These are phyloP conservation scores for Halcyon leucocephala DNA, from an alignment of 2,797 vertebrate species.

Conservation along the genomic window DNA sequence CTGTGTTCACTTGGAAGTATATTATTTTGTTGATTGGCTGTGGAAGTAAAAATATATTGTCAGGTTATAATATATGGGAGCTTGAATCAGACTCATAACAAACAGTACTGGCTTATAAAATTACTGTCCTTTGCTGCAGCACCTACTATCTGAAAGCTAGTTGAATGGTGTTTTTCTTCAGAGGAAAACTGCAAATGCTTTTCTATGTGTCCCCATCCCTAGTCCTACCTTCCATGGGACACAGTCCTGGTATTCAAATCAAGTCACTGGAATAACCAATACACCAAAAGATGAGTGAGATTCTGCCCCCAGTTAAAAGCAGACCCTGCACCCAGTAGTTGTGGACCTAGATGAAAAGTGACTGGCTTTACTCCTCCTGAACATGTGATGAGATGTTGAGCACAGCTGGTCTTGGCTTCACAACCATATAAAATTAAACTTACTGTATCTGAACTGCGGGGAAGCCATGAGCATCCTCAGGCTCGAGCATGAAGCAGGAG, in stretches of 20 bases:
- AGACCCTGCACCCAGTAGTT: not conserved
- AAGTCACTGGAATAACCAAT: not conserved
- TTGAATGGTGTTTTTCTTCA: not conserved
- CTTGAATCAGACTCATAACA: not conserved
- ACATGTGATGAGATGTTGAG: not conserved
- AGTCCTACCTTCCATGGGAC: not conserved
- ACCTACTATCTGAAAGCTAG: not conserved
- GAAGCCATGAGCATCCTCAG: not conserved
- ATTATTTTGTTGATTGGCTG: not conserved
- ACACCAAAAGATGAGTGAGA: not conserved
- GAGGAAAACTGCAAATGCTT: not conserved
- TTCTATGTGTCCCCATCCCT: fast-evolving
- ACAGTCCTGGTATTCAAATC: not conserved
- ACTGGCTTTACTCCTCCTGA: not conserved
- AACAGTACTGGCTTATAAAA: not conserved
- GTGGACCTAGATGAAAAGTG: not conserved
- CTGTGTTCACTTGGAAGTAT: not conserved
- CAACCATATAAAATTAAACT: not conserved
- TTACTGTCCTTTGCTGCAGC: not conserved
- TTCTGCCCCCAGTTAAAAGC: not conserved
- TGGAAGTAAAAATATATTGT: not conserved
- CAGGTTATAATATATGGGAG: not conserved
- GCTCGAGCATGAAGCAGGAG: not conserved
- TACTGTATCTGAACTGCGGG: not conserved
- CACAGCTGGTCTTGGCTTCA: not conserved